phyloP scores from a whole-genome alignment of 92 coral and sea anemone genomes.

The Epizoanthus illoricatus region DNA sequence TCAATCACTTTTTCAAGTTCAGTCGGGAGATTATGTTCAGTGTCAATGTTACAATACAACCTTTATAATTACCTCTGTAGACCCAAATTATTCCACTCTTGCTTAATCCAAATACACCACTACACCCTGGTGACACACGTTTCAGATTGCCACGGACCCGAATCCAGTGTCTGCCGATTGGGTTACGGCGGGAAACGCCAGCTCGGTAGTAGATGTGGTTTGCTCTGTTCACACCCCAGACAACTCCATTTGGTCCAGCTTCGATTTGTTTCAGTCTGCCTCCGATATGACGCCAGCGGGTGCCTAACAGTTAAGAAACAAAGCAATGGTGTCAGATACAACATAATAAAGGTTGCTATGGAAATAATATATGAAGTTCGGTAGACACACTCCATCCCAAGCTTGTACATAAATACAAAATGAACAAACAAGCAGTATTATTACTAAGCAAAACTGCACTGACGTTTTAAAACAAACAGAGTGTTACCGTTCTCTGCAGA shows the following conservation, averaged over 20 bases:
- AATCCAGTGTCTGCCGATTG: slow-evolving; percentile 40
- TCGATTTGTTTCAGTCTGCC: slow-evolving; percentile 35
- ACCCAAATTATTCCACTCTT: slow-evolving; percentile 15
- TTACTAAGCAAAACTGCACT: no score
- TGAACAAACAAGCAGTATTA: no score
- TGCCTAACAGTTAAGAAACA: background rate
- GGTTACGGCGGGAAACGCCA: slow-evolving; percentile 30
- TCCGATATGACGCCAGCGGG: slow-evolving; percentile 29
- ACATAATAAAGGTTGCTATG: no score
- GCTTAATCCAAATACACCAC: slow-evolving; percentile 31
- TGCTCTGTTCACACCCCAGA: slow-evolving; percentile 26
- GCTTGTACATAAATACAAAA: no score
- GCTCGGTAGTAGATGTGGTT: slow-evolving; percentile 14
- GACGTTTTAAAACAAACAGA: no score
- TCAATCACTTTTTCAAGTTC: no score
- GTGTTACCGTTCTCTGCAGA: no score
- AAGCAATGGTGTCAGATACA: background rate
- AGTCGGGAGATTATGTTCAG: no score
- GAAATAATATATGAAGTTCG: no score
- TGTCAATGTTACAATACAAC: no score
- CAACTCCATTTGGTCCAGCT: slow-evolving; percentile 27
- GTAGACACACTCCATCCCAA: no score
- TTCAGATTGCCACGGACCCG: slow-evolving; percentile 5
- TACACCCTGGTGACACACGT: slow-evolving; percentile 40
- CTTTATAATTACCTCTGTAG: slow-evolving; percentile 19